Conservation (phyloP, 2,888 invertebrate species). For the Fragum sueziense region DNA sequence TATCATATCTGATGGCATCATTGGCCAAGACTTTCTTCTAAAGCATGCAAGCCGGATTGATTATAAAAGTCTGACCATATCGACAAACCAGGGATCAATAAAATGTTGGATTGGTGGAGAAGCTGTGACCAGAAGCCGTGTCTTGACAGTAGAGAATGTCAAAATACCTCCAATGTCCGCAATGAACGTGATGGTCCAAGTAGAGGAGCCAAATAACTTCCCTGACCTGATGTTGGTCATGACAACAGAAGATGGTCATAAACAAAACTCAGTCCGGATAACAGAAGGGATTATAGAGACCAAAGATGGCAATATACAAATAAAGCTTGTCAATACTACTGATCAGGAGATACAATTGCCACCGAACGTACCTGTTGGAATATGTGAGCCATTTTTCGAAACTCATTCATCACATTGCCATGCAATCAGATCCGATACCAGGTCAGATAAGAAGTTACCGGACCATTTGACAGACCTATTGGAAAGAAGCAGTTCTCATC, state of each 20-base stretch:
- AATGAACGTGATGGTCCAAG: neutral
- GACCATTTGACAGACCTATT: slow-evolving; percentile 3
- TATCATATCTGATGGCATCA: slow-evolving; percentile 22
- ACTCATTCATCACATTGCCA: neutral
- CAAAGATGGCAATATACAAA: neutral
- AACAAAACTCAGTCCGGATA: neutral
- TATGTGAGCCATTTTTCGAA: neutral
- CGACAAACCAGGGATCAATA: neutral
- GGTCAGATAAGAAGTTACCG: neutral
- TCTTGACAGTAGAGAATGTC: neutral
- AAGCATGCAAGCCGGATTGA: slow-evolving; percentile 12
- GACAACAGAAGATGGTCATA: neutral
- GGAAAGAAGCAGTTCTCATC: slow-evolving; percentile 1
- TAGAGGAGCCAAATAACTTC: neutral
- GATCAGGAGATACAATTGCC: neutral
- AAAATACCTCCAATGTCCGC: neutral
- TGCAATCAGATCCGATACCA: neutral
- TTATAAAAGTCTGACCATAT: neutral
- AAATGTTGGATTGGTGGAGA: neutral
- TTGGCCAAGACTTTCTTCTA: slow-evolving; percentile 41
- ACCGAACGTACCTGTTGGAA: neutral
- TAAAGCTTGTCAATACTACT: neutral
- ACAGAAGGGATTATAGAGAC: neutral
- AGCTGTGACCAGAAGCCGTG: neutral
- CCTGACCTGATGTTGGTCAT: neutral